Base-by-base conservation (phyloP, 2,113 vertebrate genomes). In the Pteruthius melanotis region DNA sequence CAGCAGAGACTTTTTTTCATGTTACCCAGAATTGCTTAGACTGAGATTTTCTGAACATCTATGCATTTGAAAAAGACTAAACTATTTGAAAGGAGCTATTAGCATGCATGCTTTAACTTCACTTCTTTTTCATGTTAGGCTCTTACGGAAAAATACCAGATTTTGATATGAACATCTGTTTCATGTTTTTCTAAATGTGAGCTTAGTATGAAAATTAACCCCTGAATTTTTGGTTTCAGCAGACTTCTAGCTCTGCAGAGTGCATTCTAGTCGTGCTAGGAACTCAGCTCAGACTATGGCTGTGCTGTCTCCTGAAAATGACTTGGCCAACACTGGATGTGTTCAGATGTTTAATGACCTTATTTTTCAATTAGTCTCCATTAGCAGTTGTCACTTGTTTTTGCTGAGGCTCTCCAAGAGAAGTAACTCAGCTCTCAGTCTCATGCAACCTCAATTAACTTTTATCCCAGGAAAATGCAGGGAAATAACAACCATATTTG, bases 121-220 rank as follows among this genome's bases (percentile, higher is more conserved):
- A 94, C 80, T 94, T 97, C 93, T 96, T 97, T 97, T 97, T 97
- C 92, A 95, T 94, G 92, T 97, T 97, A 94, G 88, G 91, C 65
- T 97, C 71, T 96, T 90, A 96, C 7, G 42, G 95, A 94, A 92
- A 96, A 93, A 94, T 85, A 96, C 57, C 75, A 89, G 94, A 96
- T 97, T 97, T 97, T 97, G 96, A 97, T 97, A 97, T n/a, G 91
- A 91, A 97, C 96, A 97, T 97, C 96, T 98, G 95, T 96, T 97
- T 98, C 94, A 94, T 96, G 92, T 97, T 98, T 98, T 96, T 86
- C 94, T 97, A 95, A 97, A 95, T 95, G 86, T 93, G 81, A 92
- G 70, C 37, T 95, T 94, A 77, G 81, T 66, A 95, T 96, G 88
- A 93, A 97, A 94, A 87, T 97, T 97, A 97, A 97, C 93, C 91